A percentile compares a stretch with the other conserved stretches of the same genome.
These are phyloP conservation scores for Hypena proboscidalis DNA, from an alignment of 2,888 invertebrate species.

Conservation along the genomic window DNA sequence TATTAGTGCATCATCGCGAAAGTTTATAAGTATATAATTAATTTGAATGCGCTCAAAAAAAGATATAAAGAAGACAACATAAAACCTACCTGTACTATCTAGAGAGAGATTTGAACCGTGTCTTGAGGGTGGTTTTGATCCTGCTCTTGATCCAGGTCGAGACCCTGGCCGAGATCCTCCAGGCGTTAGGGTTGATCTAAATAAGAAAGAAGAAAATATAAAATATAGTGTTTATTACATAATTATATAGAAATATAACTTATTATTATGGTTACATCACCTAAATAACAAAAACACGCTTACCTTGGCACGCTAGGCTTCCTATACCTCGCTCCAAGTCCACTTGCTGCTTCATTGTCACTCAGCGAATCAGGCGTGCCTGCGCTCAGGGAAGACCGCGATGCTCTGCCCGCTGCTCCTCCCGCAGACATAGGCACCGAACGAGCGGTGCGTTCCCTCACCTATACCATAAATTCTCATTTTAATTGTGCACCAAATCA, in stretches of 20 bases:
- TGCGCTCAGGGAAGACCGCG: constrained; percentile 92
- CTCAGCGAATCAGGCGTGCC: constrained; percentile 96
- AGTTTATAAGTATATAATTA: no score
- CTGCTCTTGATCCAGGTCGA: constrained; percentile 93
- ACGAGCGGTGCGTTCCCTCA: constrained; percentile 95
- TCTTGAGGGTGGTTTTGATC: constrained; percentile 96
- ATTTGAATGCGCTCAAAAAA: no score
- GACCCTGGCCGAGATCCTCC: constrained; percentile 94
- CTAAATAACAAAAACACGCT: constrained; percentile 15
- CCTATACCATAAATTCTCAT: constrained; percentile 81
- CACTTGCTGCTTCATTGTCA: constrained; percentile 93
- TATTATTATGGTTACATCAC: no score
- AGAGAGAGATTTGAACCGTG: constrained; percentile 96
- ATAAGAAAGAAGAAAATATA: no score
- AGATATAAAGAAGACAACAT: no score
- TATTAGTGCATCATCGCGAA: no score
- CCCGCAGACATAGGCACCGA: constrained; percentile 94
- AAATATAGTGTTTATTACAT: no score
- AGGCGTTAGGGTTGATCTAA: constrained; percentile 90
- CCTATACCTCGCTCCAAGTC: constrained; percentile 88
- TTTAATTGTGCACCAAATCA: constrained; percentile 10
- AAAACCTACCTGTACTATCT: constrained; percentile 91
- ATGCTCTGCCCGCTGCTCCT: constrained; percentile 85
- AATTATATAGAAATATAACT: no score
- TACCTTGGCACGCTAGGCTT: constrained; percentile 87